These are phyloP conservation scores for Axea sp. DNA, from an alignment of 2,888 invertebrate genomes.

Conservation along the genomic window DNA sequence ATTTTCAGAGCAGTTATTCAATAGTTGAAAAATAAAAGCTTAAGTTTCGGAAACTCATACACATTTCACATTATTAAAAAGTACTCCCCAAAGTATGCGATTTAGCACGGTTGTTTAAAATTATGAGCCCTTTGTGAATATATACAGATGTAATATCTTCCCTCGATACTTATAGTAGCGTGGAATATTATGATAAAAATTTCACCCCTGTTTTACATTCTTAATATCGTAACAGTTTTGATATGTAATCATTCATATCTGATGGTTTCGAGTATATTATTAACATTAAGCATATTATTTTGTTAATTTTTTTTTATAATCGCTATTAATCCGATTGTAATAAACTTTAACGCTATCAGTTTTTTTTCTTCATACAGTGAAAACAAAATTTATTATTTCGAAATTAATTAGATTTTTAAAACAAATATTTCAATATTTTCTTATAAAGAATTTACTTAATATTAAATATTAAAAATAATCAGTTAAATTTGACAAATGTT, in stretches of 20 bases:
- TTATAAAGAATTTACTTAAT: too few relatives aligned
- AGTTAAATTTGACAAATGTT: too few relatives aligned
- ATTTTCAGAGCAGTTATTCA: constrained; percentile 4
- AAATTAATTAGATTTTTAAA: too few relatives aligned
- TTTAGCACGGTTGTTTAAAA: constrained; percentile 16
- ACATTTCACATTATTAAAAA: constrained; percentile 18
- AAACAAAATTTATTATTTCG: too few relatives aligned
- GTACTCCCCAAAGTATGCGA: constrained; percentile 8
- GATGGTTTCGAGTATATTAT: not conserved
- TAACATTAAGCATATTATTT: not conserved
- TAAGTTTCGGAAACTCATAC: constrained; percentile 10
- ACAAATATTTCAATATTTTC: too few relatives aligned
- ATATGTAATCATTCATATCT: constrained; percentile 29
- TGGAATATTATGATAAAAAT: constrained; percentile 32
- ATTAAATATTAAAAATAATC: too few relatives aligned
- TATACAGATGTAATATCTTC: constrained; percentile 34
- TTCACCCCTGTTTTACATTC: constrained; percentile 5
- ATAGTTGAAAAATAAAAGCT: constrained; percentile 1
- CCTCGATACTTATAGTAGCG: constrained; percentile 5
- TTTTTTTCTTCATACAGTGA: too few relatives aligned
- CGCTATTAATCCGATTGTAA: not conserved
- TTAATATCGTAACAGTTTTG: constrained; percentile 26
- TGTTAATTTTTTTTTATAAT: constrained; percentile 4
- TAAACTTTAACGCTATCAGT: too few relatives aligned
- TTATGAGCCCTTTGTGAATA: constrained; percentile 33